phyloP scores from a whole-genome alignment of 2,113 vertebrate species.

The Gobiocypris rarus region DNA sequence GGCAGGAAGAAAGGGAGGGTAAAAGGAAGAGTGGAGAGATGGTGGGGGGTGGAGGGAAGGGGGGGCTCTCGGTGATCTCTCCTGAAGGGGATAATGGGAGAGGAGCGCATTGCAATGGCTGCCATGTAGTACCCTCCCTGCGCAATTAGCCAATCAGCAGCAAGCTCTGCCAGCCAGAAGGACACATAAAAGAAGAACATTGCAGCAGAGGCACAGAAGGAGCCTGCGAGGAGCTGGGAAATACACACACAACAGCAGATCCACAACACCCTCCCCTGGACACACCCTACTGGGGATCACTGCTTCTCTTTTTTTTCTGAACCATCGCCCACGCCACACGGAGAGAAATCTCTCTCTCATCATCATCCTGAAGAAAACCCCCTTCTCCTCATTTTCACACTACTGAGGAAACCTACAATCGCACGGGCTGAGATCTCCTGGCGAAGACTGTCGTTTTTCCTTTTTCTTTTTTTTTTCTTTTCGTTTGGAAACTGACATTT shows the following conservation, averaged over 20 bases:
- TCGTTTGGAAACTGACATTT: slow-evolving; percentile 65
- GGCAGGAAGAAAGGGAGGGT: slow-evolving; percentile 74
- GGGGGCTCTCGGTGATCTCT: slow-evolving; percentile 75
- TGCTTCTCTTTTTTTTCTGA: slow-evolving; percentile 79
- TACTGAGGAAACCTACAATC: slow-evolving; percentile 79
- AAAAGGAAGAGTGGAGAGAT: slow-evolving; percentile 71
- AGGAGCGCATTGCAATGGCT: slow-evolving; percentile 81
- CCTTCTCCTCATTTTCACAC: slow-evolving; percentile 79
- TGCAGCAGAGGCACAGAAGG: slow-evolving; percentile 85
- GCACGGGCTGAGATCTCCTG: slow-evolving; percentile 76
- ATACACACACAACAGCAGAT: slow-evolving; percentile 72
- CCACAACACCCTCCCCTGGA: slow-evolving; percentile 81
- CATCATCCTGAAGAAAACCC: slow-evolving; percentile 77
- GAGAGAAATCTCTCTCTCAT: slow-evolving; percentile 81
- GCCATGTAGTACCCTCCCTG: slow-evolving; percentile 81
- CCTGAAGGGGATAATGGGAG: slow-evolving; percentile 82
- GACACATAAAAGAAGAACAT: slow-evolving; percentile 86
- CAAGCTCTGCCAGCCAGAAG: slow-evolving; percentile 77
- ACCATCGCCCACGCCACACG: slow-evolving; percentile 78
- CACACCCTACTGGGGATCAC: slow-evolving; percentile 84
- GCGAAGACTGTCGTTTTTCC: slow-evolving; percentile 74
- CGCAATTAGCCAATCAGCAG: slow-evolving; percentile 84
- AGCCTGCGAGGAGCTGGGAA: slow-evolving; percentile 80
- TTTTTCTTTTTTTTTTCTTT: slow-evolving; percentile 77
- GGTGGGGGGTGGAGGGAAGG: slow-evolving; percentile 52